These are phyloP conservation scores for Suillia variegata DNA, from an alignment of 2,888 invertebrate species.

Conservation along the genomic window DNA sequence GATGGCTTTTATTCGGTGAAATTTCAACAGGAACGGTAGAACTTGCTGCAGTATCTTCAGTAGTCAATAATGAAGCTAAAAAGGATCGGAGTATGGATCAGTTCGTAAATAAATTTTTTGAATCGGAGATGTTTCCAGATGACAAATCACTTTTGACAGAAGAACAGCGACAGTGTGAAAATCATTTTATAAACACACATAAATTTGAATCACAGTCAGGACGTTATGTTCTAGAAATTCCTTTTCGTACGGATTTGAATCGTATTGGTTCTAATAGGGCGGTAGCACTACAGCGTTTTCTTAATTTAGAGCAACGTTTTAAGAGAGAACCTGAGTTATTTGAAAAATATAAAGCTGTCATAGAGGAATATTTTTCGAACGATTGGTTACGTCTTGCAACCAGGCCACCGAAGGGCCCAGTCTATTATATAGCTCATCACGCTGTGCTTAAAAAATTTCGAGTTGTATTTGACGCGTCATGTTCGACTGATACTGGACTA, in stretches of 20 bases:
- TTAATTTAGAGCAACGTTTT: conserved; percentile 8
- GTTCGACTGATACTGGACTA: conserved; percentile 12
- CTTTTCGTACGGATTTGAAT: background rate
- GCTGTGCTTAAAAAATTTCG: conserved; percentile 15
- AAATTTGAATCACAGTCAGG: background rate
- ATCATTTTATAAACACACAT: background rate
- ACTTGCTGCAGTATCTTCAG: background rate
- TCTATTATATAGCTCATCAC: conserved; percentile 8
- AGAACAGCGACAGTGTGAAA: background rate
- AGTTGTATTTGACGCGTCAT: conserved; percentile 13
- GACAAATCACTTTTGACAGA: background rate
- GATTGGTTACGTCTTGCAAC: conserved; percentile 5
- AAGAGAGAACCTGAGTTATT: background rate
- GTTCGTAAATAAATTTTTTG: background rate
- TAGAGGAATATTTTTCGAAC: conserved; percentile 6
- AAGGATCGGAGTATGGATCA: background rate
- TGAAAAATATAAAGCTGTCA: background rate
- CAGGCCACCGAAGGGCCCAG: conserved; percentile 1
- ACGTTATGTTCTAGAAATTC: background rate
- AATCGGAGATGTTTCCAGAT: background rate
- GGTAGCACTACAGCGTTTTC: background rate
- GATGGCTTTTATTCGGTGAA: background rate
- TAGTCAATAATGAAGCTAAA: background rate
- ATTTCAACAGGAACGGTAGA: background rate
- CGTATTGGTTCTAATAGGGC: conserved; percentile 1